phyloP scores from a whole-genome alignment of 2,113 vertebrate genomes.

The cattle (Bos taurus) region DNA sequence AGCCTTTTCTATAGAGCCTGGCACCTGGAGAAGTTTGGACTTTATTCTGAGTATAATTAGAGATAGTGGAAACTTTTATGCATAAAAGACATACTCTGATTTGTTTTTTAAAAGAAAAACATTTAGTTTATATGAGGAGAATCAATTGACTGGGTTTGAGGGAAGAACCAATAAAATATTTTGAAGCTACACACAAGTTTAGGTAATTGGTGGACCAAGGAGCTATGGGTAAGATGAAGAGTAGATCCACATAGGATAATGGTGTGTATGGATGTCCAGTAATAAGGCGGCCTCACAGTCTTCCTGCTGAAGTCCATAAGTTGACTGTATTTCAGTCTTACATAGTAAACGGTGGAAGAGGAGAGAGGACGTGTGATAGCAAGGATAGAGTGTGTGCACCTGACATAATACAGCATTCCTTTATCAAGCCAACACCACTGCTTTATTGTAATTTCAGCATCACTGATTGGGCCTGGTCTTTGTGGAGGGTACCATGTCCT shows the following conservation, averaged over 20 bases:
- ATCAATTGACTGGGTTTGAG: not conserved
- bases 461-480: not conserved
- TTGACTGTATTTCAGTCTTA: not conserved
- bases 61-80: not conserved
- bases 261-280: fast-evolving
- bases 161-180: not conserved
- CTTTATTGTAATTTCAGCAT: not conserved
- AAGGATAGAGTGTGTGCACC: fast-evolving
- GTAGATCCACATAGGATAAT: not conserved
- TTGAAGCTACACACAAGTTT: not conserved
- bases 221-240: not conserved
- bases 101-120: not conserved
- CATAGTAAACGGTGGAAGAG: not conserved
- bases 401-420: not conserved
- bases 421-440: not conserved
- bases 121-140: not conserved
- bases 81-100: not conserved
- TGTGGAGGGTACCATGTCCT: fast-evolving
- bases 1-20: not conserved
- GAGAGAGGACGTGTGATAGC: not conserved
- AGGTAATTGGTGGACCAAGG: not conserved
- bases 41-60: not conserved
- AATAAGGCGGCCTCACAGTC: not conserved
- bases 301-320: not conserved
- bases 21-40: not conserved